A percentile compares a stretch with the other conserved stretches of the same genome.
These are phyloP conservation scores for Chelon auratus DNA, from an alignment of 2,797 vertebrate genomes.

Conservation along the genomic window DNA sequence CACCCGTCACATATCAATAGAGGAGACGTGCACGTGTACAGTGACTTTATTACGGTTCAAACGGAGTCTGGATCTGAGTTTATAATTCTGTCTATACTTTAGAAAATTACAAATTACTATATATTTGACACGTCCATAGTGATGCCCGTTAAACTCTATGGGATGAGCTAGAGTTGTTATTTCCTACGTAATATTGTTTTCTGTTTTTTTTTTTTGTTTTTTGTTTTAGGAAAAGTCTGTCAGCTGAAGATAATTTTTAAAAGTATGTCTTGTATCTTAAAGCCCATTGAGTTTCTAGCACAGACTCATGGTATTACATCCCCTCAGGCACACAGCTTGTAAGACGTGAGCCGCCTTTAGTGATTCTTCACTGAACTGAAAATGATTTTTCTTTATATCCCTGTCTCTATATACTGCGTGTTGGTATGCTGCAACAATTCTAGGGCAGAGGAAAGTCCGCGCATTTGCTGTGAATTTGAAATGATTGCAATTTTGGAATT, in stretches of 20 bases:
- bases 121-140: too few relatives aligned
- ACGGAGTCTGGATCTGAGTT: conserved; percentile 45
- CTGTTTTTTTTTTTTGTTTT: too few relatives aligned
- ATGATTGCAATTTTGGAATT: not conserved
- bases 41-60: conserved; percentile 64
- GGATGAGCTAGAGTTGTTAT: not conserved
- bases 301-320: conserved; percentile 6
- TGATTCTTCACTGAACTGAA: conserved; percentile 43
- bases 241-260: conserved; percentile 9
- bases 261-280: conserved; percentile 18
- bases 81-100: not conserved
- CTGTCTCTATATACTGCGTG: conserved; percentile 12
- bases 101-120: not conserved
- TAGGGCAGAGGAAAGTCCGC: conserved; percentile 12
- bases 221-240: not conserved
- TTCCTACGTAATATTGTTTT: not conserved
- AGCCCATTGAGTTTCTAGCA: conserved; percentile 15
- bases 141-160: not conserved
- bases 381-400: conserved; percentile 16
- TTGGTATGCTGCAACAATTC: conserved; percentile 7
- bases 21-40: conserved; percentile 61
- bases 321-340: conserved; percentile 12
- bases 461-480: not conserved
- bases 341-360: conserved; percentile 42
- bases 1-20: conserved; percentile 77